Base-by-base conservation (phyloP, 1,140 invertebrate genomes). In the Maconellicoccus hirsutus region DNA sequence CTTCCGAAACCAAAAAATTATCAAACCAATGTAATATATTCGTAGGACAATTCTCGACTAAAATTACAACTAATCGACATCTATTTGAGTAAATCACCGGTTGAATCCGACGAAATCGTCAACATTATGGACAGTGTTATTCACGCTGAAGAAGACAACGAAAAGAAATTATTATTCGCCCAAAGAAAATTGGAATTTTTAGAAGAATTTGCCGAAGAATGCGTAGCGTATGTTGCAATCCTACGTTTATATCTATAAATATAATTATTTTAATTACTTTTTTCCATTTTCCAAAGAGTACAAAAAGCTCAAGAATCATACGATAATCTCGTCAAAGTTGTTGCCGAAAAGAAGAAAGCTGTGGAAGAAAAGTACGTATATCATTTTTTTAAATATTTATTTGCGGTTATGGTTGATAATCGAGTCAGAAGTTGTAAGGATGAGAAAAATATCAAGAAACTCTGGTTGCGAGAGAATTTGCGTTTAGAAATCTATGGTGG, bases 51-150 rank as follows among this genome's bases (percentile, higher is more conserved):
- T 79, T 85, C 89, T 0, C 83, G 93, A 70, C 81, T 97, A 0
- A 92, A 95, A 77, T 82, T 95, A 66, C 92, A 96, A 80, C 83
- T 97, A 73, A 86, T 98, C 66, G 94, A 98, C 79, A 78, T 97
- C 25, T 91, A 88, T 6, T 81, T 95, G 77, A 92, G 94, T 76
- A 82, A 85, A 71, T 79, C 81, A n/a, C 84, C 86, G 21, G 82
- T 91, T 0, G 82, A 88, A 73, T 86, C 86, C 70, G 79, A 85
- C 39, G 85, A 86, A 73, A 83, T 94, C n/a, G 77, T 91, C 0
- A 81, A 84, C 19, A 84, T 90, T 16, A 89, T 95, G 80, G 87
- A 93, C 73, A 81, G 85, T 73, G 89, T 86, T 73, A 85, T 87
- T 76, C 83, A 82, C 75, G 83, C 85, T 29, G 86, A 88, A 72